Evolutionary conservation across 2,888 invertebrate genomes (phyloP).

Genomic region (Xanthia togata): DNA sequence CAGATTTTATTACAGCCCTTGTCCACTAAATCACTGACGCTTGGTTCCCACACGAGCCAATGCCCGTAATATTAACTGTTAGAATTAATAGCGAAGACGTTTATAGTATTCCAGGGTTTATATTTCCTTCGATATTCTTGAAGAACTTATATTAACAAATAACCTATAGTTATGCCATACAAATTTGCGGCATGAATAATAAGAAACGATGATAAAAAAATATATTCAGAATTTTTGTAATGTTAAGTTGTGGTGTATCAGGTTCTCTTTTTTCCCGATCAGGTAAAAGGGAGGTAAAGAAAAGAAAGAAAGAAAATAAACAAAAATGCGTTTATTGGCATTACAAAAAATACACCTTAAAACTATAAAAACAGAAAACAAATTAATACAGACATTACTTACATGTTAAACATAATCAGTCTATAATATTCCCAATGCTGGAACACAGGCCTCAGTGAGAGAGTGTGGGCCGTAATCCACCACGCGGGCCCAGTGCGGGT

Average conservation of each 20-base stretch:
- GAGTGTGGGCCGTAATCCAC: too few relatives aligned
- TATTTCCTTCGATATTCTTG: conserved; percentile 15
- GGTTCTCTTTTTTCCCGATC: too few relatives aligned
- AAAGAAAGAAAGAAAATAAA: too few relatives aligned
- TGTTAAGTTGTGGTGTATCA: neutral
- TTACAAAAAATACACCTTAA: too few relatives aligned
- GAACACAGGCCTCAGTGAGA: too few relatives aligned
- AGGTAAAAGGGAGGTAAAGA: neutral
- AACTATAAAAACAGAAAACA: too few relatives aligned
- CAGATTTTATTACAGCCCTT: conserved; percentile 50
- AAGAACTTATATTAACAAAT: neutral
- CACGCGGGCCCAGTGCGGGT: too few relatives aligned
- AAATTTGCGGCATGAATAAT: neutral
- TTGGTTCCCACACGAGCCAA: conserved; percentile 27
- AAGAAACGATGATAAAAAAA: too few relatives aligned
- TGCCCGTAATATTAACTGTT: conserved; percentile 21
- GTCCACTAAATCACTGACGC: conserved; percentile 60
- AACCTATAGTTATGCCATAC: neutral
- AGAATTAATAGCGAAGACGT: conserved; percentile 34
- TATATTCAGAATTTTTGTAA: neutral
- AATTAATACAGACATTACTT: too few relatives aligned
- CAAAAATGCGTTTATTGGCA: too few relatives aligned
- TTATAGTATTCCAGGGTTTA: conserved; percentile 23
- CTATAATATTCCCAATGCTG: too few relatives aligned
- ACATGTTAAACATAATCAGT: too few relatives aligned